Percentiles rank a stretch among this genome's conserved stretches.
phyloP scores from a whole-genome alignment of 2,797 vertebrate genomes.

The Pseudopleuronectes americanus region DNA sequence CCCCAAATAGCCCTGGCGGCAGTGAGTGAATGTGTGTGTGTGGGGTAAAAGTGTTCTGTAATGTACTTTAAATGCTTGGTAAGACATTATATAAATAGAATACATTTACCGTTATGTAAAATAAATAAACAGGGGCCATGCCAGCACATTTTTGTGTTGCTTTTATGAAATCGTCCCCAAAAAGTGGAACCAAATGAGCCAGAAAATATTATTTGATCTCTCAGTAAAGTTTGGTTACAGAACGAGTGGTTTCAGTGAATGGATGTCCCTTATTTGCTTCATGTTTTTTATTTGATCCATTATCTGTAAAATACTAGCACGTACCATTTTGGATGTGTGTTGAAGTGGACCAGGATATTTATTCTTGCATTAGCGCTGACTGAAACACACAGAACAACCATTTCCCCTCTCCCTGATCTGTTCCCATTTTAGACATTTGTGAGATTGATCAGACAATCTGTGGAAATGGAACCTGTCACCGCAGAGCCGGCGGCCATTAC shows the following conservation, averaged over 20 bases:
- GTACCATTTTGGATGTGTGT: not conserved
- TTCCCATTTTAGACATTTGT: constrained; percentile 69
- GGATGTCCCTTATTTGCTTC: not conserved
- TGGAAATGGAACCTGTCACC: constrained; percentile 73
- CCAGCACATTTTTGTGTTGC: not conserved
- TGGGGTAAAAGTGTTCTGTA: too few relatives aligned
- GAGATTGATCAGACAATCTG: constrained; percentile 66
- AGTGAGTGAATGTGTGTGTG: too few relatives aligned
- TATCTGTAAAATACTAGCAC: constrained; percentile 1
- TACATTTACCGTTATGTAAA: too few relatives aligned
- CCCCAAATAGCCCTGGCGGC: not conserved
- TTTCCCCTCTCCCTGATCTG: constrained; percentile 29
- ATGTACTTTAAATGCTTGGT: too few relatives aligned
- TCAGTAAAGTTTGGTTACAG: not conserved
- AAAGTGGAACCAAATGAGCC: not conserved
- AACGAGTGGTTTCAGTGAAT: not conserved
- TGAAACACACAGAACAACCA: constrained; percentile 16
- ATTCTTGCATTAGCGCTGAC: constrained; percentile 20
- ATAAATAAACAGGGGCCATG: not conserved
- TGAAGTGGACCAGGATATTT: constrained; percentile 9
- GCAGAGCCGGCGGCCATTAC: constrained; percentile 34
- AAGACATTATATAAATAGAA: not conserved
- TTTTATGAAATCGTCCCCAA: not conserved
- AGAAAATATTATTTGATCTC: not conserved
- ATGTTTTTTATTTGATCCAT: constrained; percentile 1